These are phyloP conservation scores for Yoshiicerus persimilis DNA, from an alignment of 1,140 invertebrate species.

Conservation along the genomic window DNA sequence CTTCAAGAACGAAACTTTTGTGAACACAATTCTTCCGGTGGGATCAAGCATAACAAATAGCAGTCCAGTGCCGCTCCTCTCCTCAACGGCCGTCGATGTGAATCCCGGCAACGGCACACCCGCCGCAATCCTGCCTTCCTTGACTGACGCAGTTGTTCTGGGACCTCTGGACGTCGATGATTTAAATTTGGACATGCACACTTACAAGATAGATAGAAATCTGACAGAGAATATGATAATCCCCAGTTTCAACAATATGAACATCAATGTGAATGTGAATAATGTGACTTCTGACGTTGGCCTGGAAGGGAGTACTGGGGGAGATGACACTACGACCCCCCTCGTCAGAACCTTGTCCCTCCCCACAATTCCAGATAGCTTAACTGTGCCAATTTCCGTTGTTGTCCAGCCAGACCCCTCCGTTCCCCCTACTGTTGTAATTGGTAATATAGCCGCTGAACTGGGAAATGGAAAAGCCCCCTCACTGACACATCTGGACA, in stretches of 20 bases:
- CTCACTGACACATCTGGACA: constrained; percentile 18
- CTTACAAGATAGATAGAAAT: not conserved
- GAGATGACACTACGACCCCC: constrained; percentile 26
- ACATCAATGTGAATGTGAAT: not conserved
- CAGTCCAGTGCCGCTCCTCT: not conserved
- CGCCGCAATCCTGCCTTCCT: not conserved
- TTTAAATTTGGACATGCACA: not conserved
- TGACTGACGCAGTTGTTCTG: constrained; percentile 30
- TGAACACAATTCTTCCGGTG: constrained; percentile 32
- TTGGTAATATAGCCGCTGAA: constrained; percentile 29
- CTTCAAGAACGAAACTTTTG: constrained; percentile 44
- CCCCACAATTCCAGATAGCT: constrained; percentile 2
- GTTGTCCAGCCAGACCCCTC: constrained; percentile 39
- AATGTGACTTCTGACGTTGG: not conserved
- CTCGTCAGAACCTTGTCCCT: constrained; percentile 42
- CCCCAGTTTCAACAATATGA: not conserved
- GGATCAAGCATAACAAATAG: not conserved
- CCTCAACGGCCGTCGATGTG: not conserved
- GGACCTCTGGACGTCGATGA: constrained; percentile 26
- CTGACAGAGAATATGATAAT: not conserved
- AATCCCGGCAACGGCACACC: not conserved
- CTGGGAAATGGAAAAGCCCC: constrained; percentile 14
- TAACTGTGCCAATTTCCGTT: constrained; percentile 34
- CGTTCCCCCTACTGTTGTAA: constrained; percentile 20
- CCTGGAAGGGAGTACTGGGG: not conserved